Evolutionary conservation across 1,140 invertebrate species (phyloP).

Genomic region (Zaprionus capensis): DNA sequence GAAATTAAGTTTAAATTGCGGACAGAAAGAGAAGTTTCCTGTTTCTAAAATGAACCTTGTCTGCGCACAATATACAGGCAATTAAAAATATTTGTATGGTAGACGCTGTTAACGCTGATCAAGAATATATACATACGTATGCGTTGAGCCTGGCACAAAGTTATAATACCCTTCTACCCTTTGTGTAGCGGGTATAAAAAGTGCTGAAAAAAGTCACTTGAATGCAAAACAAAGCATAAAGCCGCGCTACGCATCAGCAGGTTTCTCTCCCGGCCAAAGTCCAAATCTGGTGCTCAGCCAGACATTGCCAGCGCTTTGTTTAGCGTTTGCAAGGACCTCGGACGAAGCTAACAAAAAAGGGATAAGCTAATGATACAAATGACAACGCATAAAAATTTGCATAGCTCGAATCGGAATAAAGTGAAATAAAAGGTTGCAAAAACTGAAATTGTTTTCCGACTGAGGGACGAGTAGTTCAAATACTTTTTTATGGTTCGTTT

Average conservation of each 20-base stretch:
- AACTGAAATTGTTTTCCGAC: conserved; percentile 25
- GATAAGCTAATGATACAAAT: conserved; percentile 55
- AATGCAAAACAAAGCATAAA: conserved; percentile 63
- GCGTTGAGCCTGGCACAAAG: too few relatives aligned
- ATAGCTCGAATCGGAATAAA: conserved; percentile 31
- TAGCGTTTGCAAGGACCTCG: neutral
- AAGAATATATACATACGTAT: too few relatives aligned
- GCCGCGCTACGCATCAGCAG: conserved; percentile 42
- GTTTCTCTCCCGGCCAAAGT: conserved; percentile 18
- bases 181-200: neutral
- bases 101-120: too few relatives aligned
- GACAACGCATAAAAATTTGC: conserved; percentile 56
- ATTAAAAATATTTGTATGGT: too few relatives aligned
- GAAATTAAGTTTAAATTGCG: too few relatives aligned
- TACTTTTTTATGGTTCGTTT: conserved; percentile 20
- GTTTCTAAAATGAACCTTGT: too few relatives aligned
- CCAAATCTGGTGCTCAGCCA: conserved; percentile 11
- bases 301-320: conserved; percentile 37
- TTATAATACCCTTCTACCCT: too few relatives aligned
- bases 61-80: too few relatives aligned
- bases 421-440: conserved; percentile 29
- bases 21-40: too few relatives aligned
- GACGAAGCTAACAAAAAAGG: conserved; percentile 17
- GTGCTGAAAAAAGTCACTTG: conserved; percentile 25
- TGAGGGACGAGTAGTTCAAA: conserved; percentile 22